These are phyloP conservation scores for Orthosia cruda DNA, from an alignment of 2,888 invertebrate species.

Conservation along the genomic window DNA sequence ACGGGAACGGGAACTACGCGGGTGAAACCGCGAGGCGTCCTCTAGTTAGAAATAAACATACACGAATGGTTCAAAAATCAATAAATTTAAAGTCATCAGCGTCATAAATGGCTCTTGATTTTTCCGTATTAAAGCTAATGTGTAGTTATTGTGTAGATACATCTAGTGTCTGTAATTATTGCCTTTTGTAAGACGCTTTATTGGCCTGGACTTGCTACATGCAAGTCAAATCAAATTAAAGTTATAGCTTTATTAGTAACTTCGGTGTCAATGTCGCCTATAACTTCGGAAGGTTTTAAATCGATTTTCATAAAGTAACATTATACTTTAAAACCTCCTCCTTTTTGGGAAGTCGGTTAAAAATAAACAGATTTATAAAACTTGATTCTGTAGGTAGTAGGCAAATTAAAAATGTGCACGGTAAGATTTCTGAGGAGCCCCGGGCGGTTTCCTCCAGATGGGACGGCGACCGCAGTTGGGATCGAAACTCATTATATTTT, in stretches of 20 bases:
- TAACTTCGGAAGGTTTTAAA: not conserved
- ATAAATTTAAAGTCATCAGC: not conserved
- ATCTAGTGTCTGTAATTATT: not conserved
- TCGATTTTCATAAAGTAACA: not conserved
- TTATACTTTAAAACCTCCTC: not conserved
- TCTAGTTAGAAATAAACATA: not conserved
- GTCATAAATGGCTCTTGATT: not conserved
- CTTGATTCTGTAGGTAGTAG: not conserved
- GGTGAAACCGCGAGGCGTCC: no score
- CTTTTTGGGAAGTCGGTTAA: no score
- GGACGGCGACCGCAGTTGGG: not conserved
- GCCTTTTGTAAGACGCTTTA: not conserved
- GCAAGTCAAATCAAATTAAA: not conserved
- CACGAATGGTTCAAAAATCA: not conserved
- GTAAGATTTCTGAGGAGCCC: not conserved
- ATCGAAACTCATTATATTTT: constrained; percentile 27
- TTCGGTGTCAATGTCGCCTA: not conserved
- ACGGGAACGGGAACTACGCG: no score
- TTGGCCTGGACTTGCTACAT: not conserved
- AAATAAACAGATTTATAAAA: not conserved
- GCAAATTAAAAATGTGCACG: not conserved
- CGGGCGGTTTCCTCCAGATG: not conserved
- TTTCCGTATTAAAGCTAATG: no score
- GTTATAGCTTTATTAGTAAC: not conserved
- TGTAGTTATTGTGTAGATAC: no score